Conservation (phyloP, 2,797 vertebrate species). For the Halcyon badia region DNA sequence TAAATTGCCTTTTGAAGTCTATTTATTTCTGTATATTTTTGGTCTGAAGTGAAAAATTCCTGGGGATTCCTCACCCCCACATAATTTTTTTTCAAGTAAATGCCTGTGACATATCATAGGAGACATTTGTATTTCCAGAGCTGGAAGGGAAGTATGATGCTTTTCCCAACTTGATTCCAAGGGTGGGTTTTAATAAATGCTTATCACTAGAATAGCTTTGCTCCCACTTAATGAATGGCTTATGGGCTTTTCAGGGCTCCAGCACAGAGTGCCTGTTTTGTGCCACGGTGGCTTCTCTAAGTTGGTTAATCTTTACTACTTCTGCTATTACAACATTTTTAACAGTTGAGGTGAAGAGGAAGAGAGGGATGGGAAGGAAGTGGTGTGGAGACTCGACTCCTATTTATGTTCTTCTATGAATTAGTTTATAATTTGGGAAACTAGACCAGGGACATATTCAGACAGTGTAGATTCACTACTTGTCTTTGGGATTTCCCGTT, state of each 20-base stretch:
- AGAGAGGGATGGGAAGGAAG: neutral
- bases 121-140: neutral
- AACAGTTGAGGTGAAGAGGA: neutral
- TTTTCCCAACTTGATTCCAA: constrained; percentile 6
- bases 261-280: neutral
- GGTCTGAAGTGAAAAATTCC: constrained; percentile 15
- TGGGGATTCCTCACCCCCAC: neutral
- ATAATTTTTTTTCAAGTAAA: neutral
- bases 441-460: fast-evolving
- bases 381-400: neutral
- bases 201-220: neutral
- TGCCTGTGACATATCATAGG: neutral
- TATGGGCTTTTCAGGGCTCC: neutral
- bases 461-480: neutral
- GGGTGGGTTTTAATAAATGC: neutral
- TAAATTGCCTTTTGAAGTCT: neutral
- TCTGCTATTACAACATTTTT: neutral
- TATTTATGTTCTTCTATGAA: neutral
- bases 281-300: neutral
- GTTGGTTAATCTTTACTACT: neutral
- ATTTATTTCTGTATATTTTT: neutral
- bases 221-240: neutral
- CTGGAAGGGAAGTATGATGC: neutral
- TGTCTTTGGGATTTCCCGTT: neutral
- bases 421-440: neutral